These are phyloP conservation scores for Seriola rivoliana DNA, from an alignment of 2,113 vertebrate genomes.

Conservation along the genomic window DNA sequence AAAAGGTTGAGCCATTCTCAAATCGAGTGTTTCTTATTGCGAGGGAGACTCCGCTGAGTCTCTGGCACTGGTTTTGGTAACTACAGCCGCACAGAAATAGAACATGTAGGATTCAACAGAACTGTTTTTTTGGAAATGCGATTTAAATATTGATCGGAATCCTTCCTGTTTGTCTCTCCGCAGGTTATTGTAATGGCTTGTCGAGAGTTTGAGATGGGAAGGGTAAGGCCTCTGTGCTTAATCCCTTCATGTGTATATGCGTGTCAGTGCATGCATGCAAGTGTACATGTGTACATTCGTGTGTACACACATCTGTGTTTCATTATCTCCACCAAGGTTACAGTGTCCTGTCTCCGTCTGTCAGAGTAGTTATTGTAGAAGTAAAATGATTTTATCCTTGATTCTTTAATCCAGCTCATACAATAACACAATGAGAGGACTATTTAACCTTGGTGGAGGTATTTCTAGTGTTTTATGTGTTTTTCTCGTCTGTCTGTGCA, in stretches of 20 bases:
- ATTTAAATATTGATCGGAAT: constrained; percentile 38
- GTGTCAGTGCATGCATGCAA: not conserved
- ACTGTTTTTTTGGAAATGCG: constrained; percentile 5
- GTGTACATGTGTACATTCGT: not conserved
- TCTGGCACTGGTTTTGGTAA: constrained; percentile 3
- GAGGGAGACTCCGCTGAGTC: not conserved
- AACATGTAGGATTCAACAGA: not conserved
- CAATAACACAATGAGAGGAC: not conserved
- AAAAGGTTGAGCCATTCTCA: not conserved
- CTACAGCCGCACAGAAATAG: not conserved
- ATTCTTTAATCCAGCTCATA: not conserved
- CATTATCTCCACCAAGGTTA: constrained; percentile 8
- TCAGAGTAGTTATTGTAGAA: not conserved
- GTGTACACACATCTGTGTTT: constrained; percentile 14
- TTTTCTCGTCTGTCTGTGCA: not conserved
- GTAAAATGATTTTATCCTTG: not conserved
- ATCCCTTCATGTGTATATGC: not conserved
- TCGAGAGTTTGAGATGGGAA: constrained; percentile 99
- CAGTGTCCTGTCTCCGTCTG: not conserved
- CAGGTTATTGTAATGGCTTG: constrained; percentile 99
- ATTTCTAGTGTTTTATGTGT: not conserved
- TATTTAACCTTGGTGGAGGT: not conserved
- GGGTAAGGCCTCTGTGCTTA: constrained; percentile 86
- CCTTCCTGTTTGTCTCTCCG: constrained; percentile 57
- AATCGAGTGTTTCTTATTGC: not conserved